Evolutionary conservation across 1,140 invertebrate genomes (phyloP), one percentile per base, ranked within the genome.

Genomic region (Drosophila parabipectinata): DNA sequence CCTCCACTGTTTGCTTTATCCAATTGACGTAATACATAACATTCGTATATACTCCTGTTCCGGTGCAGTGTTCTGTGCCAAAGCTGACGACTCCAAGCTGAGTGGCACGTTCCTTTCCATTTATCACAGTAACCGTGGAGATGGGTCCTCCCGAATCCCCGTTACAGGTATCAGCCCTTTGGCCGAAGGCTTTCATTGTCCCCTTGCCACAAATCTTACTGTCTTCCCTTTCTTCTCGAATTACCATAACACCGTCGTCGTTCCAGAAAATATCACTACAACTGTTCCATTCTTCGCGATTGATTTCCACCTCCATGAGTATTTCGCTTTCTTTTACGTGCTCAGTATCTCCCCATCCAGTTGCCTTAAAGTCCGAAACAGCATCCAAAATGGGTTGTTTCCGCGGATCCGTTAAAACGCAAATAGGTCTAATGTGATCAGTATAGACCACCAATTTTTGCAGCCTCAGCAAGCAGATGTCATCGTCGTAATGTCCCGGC

Each of bases 61-160:
- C 55, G 0, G 0, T 12, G 8, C 55, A 57, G 0, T 8, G 1
- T 0, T 0, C 0, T 7, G 24, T 26, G 12, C 41, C 61, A 14
- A 14, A n/a, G 21, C 24, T 48, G 10, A 64, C 41, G 4, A 64
- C 18, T 8, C 61, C 61, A 9, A 64, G 18, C n/a, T 61, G 61
- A 0, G 44, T 32, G 8, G 5, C 5, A 1, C 44, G 30, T 0
- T 3, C 14, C 9, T 26, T 12, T 12, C 21, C 41, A n/a, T 37
- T n/a, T 12, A 0, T 12, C n/a, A 18, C 1, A 4, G 4, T 28
- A 44, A 44, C 3, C 3, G n/a, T n/a, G 12, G 10, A 3, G 12
- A 64, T 5, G 0, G 61, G 61, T 4, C 61, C 57, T 0, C 61
- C 61, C 0, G 41, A 28, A 21, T 28, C 21, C 4, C 21, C 44